These are phyloP conservation scores for Arctopsyche grandis DNA, from an alignment of 1,140 invertebrate genomes.

Conservation along the genomic window DNA sequence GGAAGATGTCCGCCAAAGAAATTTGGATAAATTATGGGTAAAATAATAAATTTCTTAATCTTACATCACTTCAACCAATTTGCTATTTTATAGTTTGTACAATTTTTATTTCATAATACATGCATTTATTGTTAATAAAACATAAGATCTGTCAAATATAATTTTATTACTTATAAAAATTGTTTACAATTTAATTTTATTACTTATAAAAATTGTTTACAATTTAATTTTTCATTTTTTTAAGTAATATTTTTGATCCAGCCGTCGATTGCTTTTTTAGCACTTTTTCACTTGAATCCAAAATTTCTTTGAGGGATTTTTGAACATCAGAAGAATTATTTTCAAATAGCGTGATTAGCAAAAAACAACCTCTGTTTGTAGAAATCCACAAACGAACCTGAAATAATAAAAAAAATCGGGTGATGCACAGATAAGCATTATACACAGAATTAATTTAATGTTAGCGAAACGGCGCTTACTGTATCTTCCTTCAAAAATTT, in stretches of 20 bases:
- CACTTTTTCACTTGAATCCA: slow-evolving; percentile 56
- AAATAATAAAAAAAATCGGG: slow-evolving; percentile 51
- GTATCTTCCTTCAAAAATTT: slow-evolving; percentile 57
- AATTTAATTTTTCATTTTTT: neutral
- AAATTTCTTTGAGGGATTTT: slow-evolving; percentile 57
- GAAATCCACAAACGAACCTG: slow-evolving; percentile 62
- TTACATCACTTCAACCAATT: neutral
- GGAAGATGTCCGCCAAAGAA: slow-evolving; percentile 4
- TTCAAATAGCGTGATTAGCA: slow-evolving; percentile 63
- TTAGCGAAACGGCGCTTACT: neutral
- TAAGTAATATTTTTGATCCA: slow-evolving; percentile 62
- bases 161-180: neutral
- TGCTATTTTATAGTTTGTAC: neutral
- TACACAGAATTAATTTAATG: neutral
- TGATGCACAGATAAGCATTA: neutral
- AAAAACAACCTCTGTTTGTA: slow-evolving; percentile 65
- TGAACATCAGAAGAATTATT: slow-evolving; percentile 58
- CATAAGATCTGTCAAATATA: neutral
- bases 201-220: neutral
- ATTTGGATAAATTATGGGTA: slow-evolving; percentile 1
- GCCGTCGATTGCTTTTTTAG: slow-evolving; percentile 61
- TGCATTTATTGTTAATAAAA: neutral
- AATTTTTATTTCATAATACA: neutral
- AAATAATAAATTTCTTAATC: neutral
- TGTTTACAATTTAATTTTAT: neutral